Evolutionary conservation across 2,113 vertebrate species (phyloP).

Genomic region (Gobio gobio): DNA sequence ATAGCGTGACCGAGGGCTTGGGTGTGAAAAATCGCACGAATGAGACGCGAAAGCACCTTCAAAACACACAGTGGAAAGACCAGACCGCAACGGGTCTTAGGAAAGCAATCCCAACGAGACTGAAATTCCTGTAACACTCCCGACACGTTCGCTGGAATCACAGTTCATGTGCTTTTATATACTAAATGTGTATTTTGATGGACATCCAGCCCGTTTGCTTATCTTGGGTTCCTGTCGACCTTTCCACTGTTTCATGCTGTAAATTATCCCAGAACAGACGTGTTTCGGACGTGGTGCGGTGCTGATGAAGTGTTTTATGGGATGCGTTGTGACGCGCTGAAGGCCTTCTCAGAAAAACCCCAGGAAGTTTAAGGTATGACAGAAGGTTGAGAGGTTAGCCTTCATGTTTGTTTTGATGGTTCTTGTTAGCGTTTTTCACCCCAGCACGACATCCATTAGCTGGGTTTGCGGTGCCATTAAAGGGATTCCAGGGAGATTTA

Average conservation of each 20-base stretch:
- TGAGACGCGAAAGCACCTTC: slow-evolving; percentile 33
- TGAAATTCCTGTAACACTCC: not conserved
- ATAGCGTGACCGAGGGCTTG: not conserved
- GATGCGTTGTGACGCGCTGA: not conserved
- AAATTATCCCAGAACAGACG: not conserved
- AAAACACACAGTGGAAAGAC: slow-evolving; percentile 46
- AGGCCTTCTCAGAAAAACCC: not conserved
- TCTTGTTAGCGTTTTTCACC: slow-evolving; percentile 22
- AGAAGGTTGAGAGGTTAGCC: slow-evolving; percentile 38
- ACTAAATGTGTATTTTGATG: slow-evolving; percentile 1
- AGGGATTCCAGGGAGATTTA: slow-evolving; percentile 58
- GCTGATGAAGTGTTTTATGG: slow-evolving; percentile 21
- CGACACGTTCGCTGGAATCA: not conserved
- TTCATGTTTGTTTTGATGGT: slow-evolving; percentile 49
- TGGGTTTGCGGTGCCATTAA: slow-evolving; percentile 46
- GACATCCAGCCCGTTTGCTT: not conserved
- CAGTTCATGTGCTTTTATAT: not conserved
- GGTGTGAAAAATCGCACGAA: slow-evolving; percentile 18
- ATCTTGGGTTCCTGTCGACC: not conserved
- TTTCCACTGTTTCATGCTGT: too few relatives aligned
- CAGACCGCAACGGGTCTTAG: slow-evolving; percentile 1
- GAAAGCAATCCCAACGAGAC: slow-evolving; percentile 3
- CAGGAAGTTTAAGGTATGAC: slow-evolving; percentile 40
- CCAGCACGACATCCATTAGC: slow-evolving; percentile 46
- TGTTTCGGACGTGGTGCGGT: not conserved